Percentiles rank a stretch among this genome's conserved stretches.
These are phyloP conservation scores for Euphydryas editha DNA, from an alignment of 2,888 invertebrate species.

Conservation along the genomic window DNA sequence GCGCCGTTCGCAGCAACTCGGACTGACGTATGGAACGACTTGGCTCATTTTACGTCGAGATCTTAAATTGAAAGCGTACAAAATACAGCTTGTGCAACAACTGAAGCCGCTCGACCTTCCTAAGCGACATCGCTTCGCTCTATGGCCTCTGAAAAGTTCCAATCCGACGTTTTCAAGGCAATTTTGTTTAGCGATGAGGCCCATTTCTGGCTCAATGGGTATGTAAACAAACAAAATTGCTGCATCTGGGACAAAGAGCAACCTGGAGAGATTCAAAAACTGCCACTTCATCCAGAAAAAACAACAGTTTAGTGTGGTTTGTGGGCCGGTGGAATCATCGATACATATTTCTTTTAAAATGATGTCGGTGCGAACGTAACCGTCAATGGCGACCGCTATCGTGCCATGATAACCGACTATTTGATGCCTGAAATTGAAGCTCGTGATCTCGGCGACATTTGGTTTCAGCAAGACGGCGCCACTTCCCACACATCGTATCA, in stretches of 20 bases:
- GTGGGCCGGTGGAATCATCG: conserved; percentile 55
- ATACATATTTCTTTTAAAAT: conserved; percentile 54
- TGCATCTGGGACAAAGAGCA: conserved; percentile 33
- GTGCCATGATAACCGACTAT: conserved; percentile 40
- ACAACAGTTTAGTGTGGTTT: conserved; percentile 52
- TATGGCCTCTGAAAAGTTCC: conserved; percentile 27
- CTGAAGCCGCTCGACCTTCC: conserved; percentile 36
- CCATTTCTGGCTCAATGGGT: conserved; percentile 48
- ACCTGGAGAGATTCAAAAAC: conserved; percentile 13
- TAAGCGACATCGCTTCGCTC: conserved; percentile 29
- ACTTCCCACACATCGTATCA: conserved; percentile 33
- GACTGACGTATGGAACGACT: conserved; percentile 49
- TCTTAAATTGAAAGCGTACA: conserved; percentile 33
- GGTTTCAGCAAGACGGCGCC: conserved; percentile 32
- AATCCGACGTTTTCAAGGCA: conserved; percentile 38
- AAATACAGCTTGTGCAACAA: conserved; percentile 35
- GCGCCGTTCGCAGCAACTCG: conserved; percentile 45
- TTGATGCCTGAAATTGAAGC: not conserved
- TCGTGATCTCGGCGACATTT: not conserved
- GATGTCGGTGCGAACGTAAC: conserved; percentile 45
- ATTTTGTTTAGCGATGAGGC: conserved; percentile 46
- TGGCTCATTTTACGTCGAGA: conserved; percentile 37
- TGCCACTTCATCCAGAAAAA: conserved; percentile 33
- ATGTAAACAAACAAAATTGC: conserved; percentile 49
- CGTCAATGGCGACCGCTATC: conserved; percentile 47